Conservation (phyloP, 2,888 invertebrate genomes). For the Eudasyphora cyanicolor region DNA sequence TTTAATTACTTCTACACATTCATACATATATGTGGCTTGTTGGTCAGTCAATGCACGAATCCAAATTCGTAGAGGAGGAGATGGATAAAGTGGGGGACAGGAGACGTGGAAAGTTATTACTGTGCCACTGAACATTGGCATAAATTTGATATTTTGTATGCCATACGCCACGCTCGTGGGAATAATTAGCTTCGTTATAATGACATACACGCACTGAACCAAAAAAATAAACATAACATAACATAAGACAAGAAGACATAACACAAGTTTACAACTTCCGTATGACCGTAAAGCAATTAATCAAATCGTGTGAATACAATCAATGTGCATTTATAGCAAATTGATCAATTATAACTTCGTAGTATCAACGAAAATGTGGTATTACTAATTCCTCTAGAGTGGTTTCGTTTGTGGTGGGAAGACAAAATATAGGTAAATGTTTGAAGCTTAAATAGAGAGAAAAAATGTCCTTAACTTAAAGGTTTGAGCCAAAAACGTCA, state of each 20-base stretch:
- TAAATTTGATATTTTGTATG: background rate
- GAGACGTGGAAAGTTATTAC: background rate
- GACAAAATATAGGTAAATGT: too few relatives aligned
- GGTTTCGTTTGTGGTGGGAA: too few relatives aligned
- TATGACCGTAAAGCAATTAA: constrained; percentile 5
- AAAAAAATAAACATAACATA: background rate
- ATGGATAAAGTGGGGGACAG: too few relatives aligned
- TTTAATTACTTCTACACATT: background rate
- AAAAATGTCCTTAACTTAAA: too few relatives aligned
- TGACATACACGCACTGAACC: background rate
- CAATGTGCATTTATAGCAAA: background rate
- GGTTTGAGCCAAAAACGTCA: too few relatives aligned
- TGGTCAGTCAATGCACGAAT: background rate
- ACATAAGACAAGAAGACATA: too few relatives aligned
- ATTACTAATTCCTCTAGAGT: too few relatives aligned
- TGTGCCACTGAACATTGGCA: constrained; percentile 13
- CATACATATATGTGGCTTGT: background rate
- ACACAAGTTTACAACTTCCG: constrained; percentile 24
- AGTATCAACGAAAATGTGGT: too few relatives aligned
- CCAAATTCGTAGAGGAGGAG: too few relatives aligned
- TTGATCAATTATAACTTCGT: background rate
- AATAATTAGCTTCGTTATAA: constrained; percentile 11
- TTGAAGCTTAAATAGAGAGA: too few relatives aligned
- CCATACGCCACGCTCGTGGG: background rate
- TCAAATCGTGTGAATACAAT: background rate